Conservation (phyloP, 2,888 invertebrate species). For the Caenorhabditis parvicauda region DNA sequence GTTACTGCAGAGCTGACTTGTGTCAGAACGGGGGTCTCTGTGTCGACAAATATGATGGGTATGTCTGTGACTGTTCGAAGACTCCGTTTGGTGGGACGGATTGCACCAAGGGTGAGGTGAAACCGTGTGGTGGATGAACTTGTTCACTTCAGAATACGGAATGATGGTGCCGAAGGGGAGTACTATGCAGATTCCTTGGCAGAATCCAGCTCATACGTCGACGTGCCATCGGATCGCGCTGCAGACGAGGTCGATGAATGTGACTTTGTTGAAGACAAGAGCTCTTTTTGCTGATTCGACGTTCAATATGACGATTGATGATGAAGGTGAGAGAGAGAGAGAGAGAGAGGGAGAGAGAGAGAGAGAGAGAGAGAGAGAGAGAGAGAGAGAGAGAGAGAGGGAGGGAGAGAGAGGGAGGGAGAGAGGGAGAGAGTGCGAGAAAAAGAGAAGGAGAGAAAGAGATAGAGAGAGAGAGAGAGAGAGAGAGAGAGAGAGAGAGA, state of each 20-base stretch:
- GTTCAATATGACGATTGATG: constrained; percentile 53
- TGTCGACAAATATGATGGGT: constrained; percentile 57
- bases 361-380: too few species aligned
- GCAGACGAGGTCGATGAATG: constrained; percentile 38
- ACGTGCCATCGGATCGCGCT: constrained; percentile 55
- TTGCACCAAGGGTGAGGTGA: constrained; percentile 48
- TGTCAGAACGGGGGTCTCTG: constrained; percentile 55
- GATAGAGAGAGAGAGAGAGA: too few species aligned
- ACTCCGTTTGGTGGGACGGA: constrained; percentile 58
- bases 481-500: too few species aligned
- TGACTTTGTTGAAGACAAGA: constrained; percentile 44
- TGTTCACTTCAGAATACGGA: constrained; percentile 48
- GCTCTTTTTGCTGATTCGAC: constrained; percentile 57
- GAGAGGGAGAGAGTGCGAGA: too few species aligned
- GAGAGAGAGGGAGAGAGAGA: too few species aligned
- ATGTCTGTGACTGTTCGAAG: constrained; percentile 54
- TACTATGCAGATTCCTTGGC: constrained; percentile 57
- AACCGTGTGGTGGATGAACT: neutral
- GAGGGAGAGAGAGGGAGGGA: too few species aligned
- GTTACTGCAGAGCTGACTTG: constrained; percentile 44
- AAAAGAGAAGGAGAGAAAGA: too few species aligned
- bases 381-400: too few species aligned
- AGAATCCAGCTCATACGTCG: constrained; percentile 55
- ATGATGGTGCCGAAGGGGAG: constrained; percentile 58
- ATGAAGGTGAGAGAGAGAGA: constrained; percentile 37